These are phyloP conservation scores for Pseudococcus jackbeardsleyi DNA, from an alignment of 2,888 invertebrate genomes.

Conservation along the genomic window DNA sequence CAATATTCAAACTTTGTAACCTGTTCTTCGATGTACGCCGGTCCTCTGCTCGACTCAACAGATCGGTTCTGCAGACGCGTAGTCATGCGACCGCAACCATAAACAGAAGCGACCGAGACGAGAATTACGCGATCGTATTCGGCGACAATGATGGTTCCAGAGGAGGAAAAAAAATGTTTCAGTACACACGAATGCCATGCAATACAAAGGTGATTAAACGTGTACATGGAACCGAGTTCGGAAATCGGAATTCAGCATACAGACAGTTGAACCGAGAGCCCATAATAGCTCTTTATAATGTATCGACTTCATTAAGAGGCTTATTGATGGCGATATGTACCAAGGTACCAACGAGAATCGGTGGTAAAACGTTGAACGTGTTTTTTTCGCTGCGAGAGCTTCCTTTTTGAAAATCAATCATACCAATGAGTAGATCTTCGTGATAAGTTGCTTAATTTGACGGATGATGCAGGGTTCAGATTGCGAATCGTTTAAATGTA, in stretches of 20 bases:
- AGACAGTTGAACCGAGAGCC: constrained; percentile 4
- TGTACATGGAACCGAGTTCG: neutral
- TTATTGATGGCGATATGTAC: neutral
- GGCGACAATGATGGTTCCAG: neutral
- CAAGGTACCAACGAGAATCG: neutral
- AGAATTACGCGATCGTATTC: constrained; percentile 18
- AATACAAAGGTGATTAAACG: constrained; percentile 57
- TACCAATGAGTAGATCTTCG: neutral
- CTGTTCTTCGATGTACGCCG: neutral
- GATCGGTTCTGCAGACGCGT: neutral
- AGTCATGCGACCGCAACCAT: constrained; percentile 36
- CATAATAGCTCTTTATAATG: neutral
- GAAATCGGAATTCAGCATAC: neutral
- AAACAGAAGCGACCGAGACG: constrained; percentile 52
- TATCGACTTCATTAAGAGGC: constrained; percentile 7
- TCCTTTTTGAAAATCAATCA: neutral
- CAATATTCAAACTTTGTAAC: constrained; percentile 41
- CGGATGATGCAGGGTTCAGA: neutral
- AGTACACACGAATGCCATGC: constrained; percentile 46
- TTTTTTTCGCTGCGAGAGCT: neutral
- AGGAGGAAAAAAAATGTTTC: constrained; percentile 33
- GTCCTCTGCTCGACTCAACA: neutral
- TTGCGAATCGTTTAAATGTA: neutral
- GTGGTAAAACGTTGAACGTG: neutral
- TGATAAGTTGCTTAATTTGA: neutral